A percentile compares a stretch with the other conserved stretches of the same genome.
Evolutionary conservation across 2,888 invertebrate genomes (phyloP).

Genomic region (Drosophila cognata): DNA sequence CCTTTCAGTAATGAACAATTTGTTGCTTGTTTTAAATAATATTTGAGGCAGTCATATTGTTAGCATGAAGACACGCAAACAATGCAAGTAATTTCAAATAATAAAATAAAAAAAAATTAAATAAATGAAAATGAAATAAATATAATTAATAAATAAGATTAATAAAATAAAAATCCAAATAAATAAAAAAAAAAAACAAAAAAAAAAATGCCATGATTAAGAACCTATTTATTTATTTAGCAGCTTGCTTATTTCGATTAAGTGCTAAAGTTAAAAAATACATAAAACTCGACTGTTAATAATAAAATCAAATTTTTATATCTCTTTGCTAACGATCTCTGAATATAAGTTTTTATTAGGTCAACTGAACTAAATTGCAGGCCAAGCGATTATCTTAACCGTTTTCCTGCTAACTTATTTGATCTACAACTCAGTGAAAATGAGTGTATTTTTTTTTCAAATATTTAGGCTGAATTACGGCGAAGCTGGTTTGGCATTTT

Average conservation of each 20-base stretch:
- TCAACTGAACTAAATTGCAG: background rate
- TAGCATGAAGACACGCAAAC: background rate
- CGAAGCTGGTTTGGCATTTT: background rate
- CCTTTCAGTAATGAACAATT: background rate
- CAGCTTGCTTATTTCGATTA: background rate
- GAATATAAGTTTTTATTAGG: background rate
- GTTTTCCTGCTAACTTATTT: background rate
- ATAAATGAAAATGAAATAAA: no score
- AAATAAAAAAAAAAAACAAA: background rate
- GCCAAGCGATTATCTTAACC: background rate
- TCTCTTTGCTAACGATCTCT: background rate
- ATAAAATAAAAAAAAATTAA: background rate
- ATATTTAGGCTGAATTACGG: no score
- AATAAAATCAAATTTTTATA: background rate
- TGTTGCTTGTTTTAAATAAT: background rate
- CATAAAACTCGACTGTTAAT: background rate
- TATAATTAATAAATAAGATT: background rate
- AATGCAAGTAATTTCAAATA: background rate
- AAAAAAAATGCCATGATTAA: background rate
- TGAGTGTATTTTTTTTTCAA: background rate
- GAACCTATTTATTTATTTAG: background rate
- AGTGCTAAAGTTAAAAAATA: background rate
- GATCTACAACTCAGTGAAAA: background rate
- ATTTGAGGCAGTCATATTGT: background rate
- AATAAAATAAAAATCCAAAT: background rate